Conservation (phyloP, 2,113 vertebrate species). For the human region GRCh38 chr12:96112501-96113000, state of each 20-base stretch:
- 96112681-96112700: background rate
- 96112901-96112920: background rate
- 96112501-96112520: background rate
- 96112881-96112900: background rate
- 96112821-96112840: background rate
- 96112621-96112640: background rate
- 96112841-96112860: background rate
- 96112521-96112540: background rate
- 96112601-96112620: background rate
- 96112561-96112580: background rate
- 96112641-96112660: slow-evolving; percentile 11
- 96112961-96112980: background rate
- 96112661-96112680: slow-evolving; percentile 31
- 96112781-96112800: background rate
- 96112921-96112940: background rate
- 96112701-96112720: background rate
- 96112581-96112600: background rate
- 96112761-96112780: background rate
- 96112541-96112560: background rate
- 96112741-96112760: background rate
- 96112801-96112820: background rate
- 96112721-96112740: background rate
- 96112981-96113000: background rate
- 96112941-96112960: background rate
- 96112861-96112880: background rate